phyloP scores from a whole-genome alignment of 2,888 invertebrate species.

The Sicus ferrugineus region DNA sequence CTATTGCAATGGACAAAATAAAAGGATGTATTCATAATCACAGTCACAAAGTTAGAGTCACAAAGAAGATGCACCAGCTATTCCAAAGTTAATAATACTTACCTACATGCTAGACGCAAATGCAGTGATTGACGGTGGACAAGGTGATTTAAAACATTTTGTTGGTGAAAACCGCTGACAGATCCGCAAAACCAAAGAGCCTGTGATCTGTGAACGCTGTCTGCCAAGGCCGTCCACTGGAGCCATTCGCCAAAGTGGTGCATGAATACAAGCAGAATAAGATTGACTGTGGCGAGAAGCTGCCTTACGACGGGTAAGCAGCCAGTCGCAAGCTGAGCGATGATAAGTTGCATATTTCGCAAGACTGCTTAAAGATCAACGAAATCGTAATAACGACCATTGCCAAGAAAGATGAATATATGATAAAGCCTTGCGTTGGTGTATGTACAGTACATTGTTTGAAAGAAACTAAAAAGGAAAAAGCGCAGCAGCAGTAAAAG shows the following conservation, averaged over 20 bases:
- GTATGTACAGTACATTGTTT: conserved; percentile 16
- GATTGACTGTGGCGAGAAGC: conserved; percentile 50
- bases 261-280: conserved; percentile 53
- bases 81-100: no score
- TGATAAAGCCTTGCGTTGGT: conserved; percentile 35
- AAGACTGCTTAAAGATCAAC: conserved; percentile 44
- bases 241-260: conserved; percentile 55
- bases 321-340: background rate
- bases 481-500: background rate
- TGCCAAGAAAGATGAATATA: conserved; percentile 37
- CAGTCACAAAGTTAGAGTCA: no score
- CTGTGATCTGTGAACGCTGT: conserved; percentile 53
- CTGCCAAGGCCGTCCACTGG: conserved; percentile 54
- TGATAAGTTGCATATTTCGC: conserved; percentile 37
- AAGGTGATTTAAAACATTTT: no score
- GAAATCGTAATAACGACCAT: conserved; percentile 38
- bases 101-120: no score
- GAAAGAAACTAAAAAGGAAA: background rate
- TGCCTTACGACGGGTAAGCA: conserved; percentile 40
- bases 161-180: no score
- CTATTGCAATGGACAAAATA: no score
- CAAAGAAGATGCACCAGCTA: no score
- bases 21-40: no score
- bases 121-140: no score
- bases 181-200: no score